A percentile compares a stretch with the other conserved stretches of the same genome.
These are phyloP conservation scores for Bradypodion pumilum DNA, from an alignment of 2,797 vertebrate genomes.

Conservation along the genomic window DNA sequence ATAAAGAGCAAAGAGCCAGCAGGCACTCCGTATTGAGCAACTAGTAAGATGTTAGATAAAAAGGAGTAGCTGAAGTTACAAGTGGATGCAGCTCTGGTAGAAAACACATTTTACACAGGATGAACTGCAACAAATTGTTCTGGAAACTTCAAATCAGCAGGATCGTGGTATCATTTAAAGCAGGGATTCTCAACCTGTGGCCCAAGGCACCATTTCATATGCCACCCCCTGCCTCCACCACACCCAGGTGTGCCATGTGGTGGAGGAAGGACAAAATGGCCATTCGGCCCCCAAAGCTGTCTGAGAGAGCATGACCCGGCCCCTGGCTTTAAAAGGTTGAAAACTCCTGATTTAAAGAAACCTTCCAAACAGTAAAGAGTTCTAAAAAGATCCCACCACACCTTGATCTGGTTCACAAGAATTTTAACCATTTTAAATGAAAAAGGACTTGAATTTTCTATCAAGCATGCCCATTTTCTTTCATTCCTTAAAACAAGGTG, in stretches of 20 bases:
- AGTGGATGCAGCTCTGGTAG: background rate
- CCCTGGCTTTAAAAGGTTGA: no score
- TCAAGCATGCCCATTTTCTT: conserved; percentile 56
- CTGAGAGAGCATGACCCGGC: no score
- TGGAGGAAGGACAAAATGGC: no score
- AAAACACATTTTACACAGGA: background rate
- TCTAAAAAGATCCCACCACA: conserved; percentile 30
- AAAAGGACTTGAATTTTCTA: conserved; percentile 55
- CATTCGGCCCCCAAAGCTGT: no score
- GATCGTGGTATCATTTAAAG: conserved; percentile 53
- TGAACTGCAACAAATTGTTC: conserved; percentile 38
- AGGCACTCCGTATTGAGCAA: conserved; percentile 2
- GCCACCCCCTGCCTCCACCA: no score
- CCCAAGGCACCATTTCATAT: no score
- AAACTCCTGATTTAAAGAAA: no score
- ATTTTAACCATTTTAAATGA: conserved; percentile 67
- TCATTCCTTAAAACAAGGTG: conserved; percentile 41
- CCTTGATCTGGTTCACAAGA: conserved; percentile 59
- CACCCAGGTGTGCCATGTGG: no score
- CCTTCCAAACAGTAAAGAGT: background rate
- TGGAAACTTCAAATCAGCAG: conserved; percentile 57
- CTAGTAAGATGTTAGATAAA: conserved; percentile 14
- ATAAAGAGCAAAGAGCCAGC: background rate
- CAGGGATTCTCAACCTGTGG: no score
- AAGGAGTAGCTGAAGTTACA: conserved; percentile 39